phyloP scores from a whole-genome alignment of 2,888 invertebrate genomes.

The Anthophora plumipes region DNA sequence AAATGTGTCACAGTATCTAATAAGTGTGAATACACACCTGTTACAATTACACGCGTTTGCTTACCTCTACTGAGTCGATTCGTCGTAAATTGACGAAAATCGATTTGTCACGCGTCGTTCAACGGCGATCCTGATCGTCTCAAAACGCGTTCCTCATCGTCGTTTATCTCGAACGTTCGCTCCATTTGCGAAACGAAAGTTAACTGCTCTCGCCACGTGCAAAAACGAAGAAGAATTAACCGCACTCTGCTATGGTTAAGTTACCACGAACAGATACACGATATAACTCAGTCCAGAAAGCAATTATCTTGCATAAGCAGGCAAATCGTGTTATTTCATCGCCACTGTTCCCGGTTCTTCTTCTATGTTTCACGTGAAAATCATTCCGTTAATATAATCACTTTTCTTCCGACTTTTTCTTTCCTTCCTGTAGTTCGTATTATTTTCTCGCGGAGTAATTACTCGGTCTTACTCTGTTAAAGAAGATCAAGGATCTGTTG shows the following conservation, averaged over 20 bases:
- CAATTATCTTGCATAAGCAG: conserved; percentile 67
- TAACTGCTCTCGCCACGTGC: conserved; percentile 20
- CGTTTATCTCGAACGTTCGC: conserved; percentile 24
- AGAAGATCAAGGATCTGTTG: no score
- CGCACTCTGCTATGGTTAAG: conserved; percentile 49
- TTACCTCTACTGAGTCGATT: no score
- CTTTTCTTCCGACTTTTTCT: conserved; percentile 26
- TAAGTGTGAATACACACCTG: no score
- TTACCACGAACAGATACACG: conserved; percentile 59
- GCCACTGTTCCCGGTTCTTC: conserved; percentile 22
- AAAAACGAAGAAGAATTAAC: conserved; percentile 37
- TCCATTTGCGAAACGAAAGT: conserved; percentile 50
- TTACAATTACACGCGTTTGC: no score
- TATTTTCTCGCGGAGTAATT: no score
- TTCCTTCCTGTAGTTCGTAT: background rate
- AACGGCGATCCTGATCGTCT: conserved; percentile 13
- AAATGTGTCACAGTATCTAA: no score
- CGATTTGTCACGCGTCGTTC: background rate
- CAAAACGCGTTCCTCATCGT: background rate
- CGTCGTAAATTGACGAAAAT: background rate
- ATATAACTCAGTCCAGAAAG: conserved; percentile 57
- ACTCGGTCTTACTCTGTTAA: no score
- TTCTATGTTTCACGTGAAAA: conserved; percentile 17
- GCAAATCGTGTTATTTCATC: conserved; percentile 64
- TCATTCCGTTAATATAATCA: conserved; percentile 4